Evolutionary conservation across 2,113 vertebrate genomes (phyloP), one percentile per base, ranked within the genome.

Genomic region (Delphinapterus leucas): DNA sequence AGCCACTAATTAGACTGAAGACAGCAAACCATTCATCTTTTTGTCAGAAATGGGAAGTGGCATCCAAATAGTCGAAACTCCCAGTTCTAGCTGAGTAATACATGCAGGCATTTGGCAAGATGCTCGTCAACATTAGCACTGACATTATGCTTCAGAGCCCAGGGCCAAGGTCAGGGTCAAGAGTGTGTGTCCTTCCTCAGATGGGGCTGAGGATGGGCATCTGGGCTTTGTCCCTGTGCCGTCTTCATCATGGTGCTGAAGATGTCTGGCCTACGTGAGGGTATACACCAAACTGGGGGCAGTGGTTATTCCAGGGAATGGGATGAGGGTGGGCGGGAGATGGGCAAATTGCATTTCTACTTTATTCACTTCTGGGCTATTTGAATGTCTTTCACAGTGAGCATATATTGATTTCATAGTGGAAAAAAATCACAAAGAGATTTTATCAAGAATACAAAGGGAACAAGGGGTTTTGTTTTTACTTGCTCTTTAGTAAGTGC

Each of bases 11-110:
- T 98, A 98, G 97, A 90, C 36, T 96, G 91, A 96, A 98, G 98
- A 97, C 97, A 98, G 98, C 82, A 97, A 97, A 96, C 74, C 96
- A 96, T 98, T 98, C 83, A 92, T 97, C 93, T 95, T 98, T 95
- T 97, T 98, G 97, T 98, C 97, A 98, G 97, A 98, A 97, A 96
- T 98, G 98, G 97, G 94, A 98, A 97, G 98, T 80, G 96, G 97
- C 79, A 84, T 94, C 94, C 97, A 96, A 97, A 95, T 49, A 97
- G 82, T 93, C 58, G 70, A 97, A 96, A 95, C 90, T 97, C 93
- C 85, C 95, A 97, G 95, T 93, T 96, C 70, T 97, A 83, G 95
- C 89, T 58, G 38, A 92, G 58, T 36, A 33, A 93, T 95, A 11
- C 6, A 47, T 0, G 2, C 44, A 60, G 71, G 5, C 23, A 5